These are phyloP conservation scores for Sapayoa aenigma DNA, from an alignment of 2,113 vertebrate genomes.

Conservation along the genomic window DNA sequence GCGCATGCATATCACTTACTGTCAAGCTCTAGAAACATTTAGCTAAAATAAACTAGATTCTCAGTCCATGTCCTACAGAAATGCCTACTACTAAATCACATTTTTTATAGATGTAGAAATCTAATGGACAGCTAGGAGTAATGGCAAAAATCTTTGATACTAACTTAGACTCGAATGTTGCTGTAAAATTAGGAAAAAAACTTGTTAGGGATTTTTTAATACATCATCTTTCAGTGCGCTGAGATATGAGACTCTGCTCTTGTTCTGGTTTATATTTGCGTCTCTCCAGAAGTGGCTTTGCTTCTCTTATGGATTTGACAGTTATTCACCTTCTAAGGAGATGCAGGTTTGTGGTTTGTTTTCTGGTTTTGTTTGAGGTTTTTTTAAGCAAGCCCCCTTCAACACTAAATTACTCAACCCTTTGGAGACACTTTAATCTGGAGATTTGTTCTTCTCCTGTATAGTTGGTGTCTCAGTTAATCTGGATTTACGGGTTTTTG, in stretches of 20 bases:
- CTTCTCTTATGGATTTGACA: not conserved
- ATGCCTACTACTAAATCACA: not conserved
- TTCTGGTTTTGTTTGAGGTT: not conserved
- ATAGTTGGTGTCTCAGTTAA: not conserved
- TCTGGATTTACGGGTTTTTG: not conserved
- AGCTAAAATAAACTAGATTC: conserved; percentile 9
- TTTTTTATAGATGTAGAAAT: not conserved
- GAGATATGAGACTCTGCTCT: not conserved
- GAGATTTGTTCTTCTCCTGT: not conserved
- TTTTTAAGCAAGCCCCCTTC: not conserved
- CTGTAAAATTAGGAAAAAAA: not conserved
- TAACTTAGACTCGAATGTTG: not conserved
- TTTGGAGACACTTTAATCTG: not conserved
- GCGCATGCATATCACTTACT: conserved; percentile 5
- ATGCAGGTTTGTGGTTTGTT: not conserved
- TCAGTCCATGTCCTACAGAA: not conserved
- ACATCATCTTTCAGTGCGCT: not conserved
- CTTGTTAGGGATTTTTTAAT: not conserved
- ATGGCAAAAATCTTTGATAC: not conserved
- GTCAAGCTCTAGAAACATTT: conserved; percentile 24
- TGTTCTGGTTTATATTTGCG: not conserved
- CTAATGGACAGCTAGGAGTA: not conserved
- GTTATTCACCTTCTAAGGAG: not conserved
- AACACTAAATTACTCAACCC: not conserved
- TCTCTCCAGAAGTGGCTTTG: not conserved